Evolutionary conservation across 2,797 vertebrate genomes (phyloP).

Genomic region (Cetoscarus ocellatus): DNA sequence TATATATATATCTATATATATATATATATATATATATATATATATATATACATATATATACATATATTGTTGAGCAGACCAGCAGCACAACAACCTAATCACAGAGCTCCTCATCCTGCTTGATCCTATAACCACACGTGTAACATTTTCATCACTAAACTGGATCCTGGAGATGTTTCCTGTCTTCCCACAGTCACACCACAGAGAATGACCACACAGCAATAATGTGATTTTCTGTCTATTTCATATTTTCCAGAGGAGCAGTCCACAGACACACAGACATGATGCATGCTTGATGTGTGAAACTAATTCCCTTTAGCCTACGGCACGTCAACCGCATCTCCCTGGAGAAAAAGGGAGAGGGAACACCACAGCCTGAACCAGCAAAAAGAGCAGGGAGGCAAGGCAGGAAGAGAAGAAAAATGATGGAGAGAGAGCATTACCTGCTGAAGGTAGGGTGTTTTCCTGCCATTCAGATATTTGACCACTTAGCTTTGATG

Average conservation of each 20-base stretch:
- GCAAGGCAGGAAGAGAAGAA: slow-evolving; percentile 21
- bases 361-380: slow-evolving; percentile 36
- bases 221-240: slow-evolving; percentile 15
- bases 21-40: too few species aligned
- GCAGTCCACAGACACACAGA: slow-evolving; percentile 51
- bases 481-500: slow-evolving; percentile 71
- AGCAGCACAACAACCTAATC: slow-evolving; percentile 44
- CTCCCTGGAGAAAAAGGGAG: slow-evolving; percentile 49
- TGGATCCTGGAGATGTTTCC: neutral
- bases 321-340: slow-evolving; percentile 51
- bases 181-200: slow-evolving; percentile 4
- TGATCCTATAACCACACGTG: slow-evolving; percentile 38
- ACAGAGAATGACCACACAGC: neutral
- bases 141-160: slow-evolving; percentile 16
- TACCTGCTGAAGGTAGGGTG: slow-evolving; percentile 28
- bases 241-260: slow-evolving; percentile 37
- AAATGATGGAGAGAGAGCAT: slow-evolving; percentile 7
- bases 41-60: too few species aligned
- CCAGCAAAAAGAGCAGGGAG: slow-evolving; percentile 42
- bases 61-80: slow-evolving; percentile 28
- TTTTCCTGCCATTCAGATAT: slow-evolving; percentile 50
- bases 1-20: too few species aligned
- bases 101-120: slow-evolving; percentile 25
- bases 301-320: slow-evolving; percentile 71
- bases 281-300: slow-evolving; percentile 67